Conservation (phyloP, 1,140 invertebrate species). For the Zaprionus gabonicus region DNA sequence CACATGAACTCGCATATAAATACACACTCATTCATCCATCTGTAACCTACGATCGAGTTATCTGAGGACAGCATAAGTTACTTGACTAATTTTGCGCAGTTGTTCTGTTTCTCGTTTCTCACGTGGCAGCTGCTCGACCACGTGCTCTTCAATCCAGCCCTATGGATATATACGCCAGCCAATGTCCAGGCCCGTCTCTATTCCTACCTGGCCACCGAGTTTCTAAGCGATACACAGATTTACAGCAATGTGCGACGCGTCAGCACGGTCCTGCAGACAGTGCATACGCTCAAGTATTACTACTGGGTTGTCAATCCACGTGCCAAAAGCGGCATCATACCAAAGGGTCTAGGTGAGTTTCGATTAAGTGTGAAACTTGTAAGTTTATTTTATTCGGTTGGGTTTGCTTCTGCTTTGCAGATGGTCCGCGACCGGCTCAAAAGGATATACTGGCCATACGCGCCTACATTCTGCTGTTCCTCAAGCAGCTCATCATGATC, state of each 20-base stretch:
- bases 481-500: conserved; percentile 98
- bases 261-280: conserved; percentile 98
- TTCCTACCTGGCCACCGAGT: conserved; percentile 98
- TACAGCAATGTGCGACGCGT: conserved; percentile 98
- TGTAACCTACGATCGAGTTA: conserved; percentile 33
- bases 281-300: conserved; percentile 99
- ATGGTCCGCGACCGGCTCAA: conserved; percentile 95
- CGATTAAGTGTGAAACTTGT: not conserved
- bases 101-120: conserved; percentile 91
- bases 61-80: conserved; percentile 81
- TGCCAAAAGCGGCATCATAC: conserved; percentile 96
- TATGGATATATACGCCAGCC: conserved; percentile 99
- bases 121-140: conserved; percentile 98
- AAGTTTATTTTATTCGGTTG: not conserved
- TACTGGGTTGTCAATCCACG: conserved; percentile 99
- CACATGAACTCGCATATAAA: conserved; percentile 16
- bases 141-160: conserved; percentile 98
- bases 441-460: conserved; percentile 97
- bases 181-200: conserved; percentile 98
- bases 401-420: conserved; percentile 85
- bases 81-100: conserved; percentile 86
- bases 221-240: conserved; percentile 98
- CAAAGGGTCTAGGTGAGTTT: conserved; percentile 95
- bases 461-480: conserved; percentile 97
- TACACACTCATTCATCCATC: conserved; percentile 29